Conservation (phyloP, 1,140 invertebrate species). For the Diuraphis noxia region DNA sequence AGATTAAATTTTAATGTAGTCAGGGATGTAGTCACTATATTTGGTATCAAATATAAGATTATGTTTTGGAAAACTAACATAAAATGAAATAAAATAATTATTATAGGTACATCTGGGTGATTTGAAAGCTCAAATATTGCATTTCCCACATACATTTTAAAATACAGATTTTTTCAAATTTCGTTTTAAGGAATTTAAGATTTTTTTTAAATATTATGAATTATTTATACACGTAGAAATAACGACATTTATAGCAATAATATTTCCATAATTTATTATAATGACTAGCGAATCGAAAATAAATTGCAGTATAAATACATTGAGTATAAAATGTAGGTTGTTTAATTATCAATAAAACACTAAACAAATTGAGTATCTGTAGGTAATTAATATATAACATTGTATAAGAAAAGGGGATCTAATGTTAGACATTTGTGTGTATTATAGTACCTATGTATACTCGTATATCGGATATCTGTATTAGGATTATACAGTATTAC, state of each 20-base stretch:
- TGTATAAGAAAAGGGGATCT: neutral
- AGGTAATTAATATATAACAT: neutral
- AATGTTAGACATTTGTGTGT: neutral
- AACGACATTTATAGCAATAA: neutral
- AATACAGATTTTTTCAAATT: neutral
- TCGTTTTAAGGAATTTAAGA: neutral
- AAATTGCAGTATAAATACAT: neutral
- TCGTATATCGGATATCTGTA: too few relatives aligned
- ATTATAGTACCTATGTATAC: neutral
- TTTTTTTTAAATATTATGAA: neutral
- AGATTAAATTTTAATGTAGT: too few relatives aligned
- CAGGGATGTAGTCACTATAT: too few relatives aligned
- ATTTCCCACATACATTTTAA: too few relatives aligned
- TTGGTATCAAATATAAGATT: too few relatives aligned
- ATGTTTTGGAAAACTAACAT: too few relatives aligned
- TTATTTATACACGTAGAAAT: neutral
- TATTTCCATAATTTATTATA: neutral
- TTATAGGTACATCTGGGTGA: too few relatives aligned
- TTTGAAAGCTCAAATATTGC: too few relatives aligned
- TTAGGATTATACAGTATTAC: neutral
- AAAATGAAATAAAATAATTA: too few relatives aligned
- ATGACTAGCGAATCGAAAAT: slow-evolving; percentile 4
- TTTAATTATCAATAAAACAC: neutral
- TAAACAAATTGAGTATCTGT: neutral
- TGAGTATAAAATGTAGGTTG: neutral